Conservation (phyloP, 2,797 vertebrate genomes). For the Malurus splendens region DNA sequence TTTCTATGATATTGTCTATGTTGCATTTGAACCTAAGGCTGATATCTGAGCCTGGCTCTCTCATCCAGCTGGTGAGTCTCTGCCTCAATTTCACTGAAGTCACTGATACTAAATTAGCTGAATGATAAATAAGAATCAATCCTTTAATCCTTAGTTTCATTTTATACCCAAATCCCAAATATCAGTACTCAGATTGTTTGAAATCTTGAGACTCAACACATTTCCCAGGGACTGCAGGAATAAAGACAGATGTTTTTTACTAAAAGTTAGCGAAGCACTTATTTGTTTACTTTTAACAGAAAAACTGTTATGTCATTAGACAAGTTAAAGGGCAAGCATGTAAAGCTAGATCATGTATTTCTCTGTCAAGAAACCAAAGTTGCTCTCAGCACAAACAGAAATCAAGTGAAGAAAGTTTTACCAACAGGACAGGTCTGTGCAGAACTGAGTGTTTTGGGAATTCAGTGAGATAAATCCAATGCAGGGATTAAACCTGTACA, state of each 20-base stretch:
- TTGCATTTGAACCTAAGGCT: background rate
- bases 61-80: background rate
- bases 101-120: background rate
- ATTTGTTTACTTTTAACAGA: background rate
- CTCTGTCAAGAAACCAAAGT: background rate
- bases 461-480: background rate
- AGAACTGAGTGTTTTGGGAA: background rate
- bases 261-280: background rate
- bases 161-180: background rate
- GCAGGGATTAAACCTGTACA: background rate
- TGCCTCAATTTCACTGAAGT: background rate
- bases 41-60: background rate
- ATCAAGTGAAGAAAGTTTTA: background rate
- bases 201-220: background rate
- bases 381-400: background rate
- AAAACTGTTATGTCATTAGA: background rate
- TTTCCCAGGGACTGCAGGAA: background rate
- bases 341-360: background rate
- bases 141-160: background rate
- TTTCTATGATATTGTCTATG: background rate
- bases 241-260: background rate
- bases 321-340: background rate
- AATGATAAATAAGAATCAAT: background rate
- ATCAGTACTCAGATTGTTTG: background rate
- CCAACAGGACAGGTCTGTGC: background rate